phyloP scores from a whole-genome alignment of 2,888 invertebrate genomes.

The Aleiodes testaceus region DNA sequence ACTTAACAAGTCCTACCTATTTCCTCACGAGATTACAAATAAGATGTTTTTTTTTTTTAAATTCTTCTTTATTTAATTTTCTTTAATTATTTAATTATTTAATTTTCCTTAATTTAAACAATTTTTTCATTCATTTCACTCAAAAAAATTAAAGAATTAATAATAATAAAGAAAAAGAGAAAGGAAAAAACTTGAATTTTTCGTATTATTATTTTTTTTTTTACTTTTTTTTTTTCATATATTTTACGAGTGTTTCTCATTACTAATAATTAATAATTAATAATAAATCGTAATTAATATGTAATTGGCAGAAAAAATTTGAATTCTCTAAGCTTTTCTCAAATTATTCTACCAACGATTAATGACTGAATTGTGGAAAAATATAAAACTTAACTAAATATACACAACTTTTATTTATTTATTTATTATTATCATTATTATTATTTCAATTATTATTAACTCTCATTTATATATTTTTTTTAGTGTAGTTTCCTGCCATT shows the following conservation, averaged over 20 bases:
- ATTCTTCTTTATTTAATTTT: not conserved
- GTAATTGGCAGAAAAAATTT: conserved; percentile 50
- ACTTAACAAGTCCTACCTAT: conserved; percentile 63
- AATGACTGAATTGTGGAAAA: conserved; percentile 72
- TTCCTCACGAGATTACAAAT: conserved; percentile 54
- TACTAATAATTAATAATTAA: conserved; percentile 59
- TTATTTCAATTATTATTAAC: conserved; percentile 8
- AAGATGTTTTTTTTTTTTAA: conserved; percentile 34
- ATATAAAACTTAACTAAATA: conserved; percentile 73
- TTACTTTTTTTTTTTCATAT: too few relatives aligned
- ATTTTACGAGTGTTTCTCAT: conserved; percentile 44
- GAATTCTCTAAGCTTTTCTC: conserved; percentile 46
- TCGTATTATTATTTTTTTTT: not conserved
- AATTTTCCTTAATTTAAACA: not conserved
- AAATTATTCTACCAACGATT: conserved; percentile 66
- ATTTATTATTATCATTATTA: conserved; percentile 29
- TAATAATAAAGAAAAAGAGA: conserved; percentile 42
- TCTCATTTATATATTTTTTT: conserved; percentile 26
- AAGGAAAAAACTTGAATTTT: conserved; percentile 41
- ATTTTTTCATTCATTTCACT: not conserved
- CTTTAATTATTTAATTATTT: not conserved
- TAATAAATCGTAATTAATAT: conserved; percentile 57
- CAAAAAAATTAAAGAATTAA: not conserved
- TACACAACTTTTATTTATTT: conserved; percentile 65
- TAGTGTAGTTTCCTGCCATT: conserved; percentile 39